Conservation (phyloP, 2,797 vertebrate genomes). For the Toxotes lorentzi region DNA sequence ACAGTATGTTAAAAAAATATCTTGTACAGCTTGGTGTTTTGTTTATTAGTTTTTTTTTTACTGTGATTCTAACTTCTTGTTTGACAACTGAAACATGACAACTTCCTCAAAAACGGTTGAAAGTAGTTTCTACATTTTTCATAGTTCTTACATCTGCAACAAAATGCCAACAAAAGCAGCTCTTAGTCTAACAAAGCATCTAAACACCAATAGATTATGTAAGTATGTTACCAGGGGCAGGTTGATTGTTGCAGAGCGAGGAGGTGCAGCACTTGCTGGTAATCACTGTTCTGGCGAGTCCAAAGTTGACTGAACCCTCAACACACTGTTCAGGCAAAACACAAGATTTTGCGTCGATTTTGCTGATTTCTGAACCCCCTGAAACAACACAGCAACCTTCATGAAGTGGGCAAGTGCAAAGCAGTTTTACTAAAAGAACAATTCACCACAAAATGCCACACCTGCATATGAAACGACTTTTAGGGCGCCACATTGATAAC, state of each 20-base stretch:
- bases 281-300: background rate
- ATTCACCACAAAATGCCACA: constrained; percentile 7
- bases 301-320: constrained; percentile 55
- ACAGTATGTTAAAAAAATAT: background rate
- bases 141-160: background rate
- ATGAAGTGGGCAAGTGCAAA: background rate
- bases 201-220: background rate
- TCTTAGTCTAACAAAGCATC: background rate
- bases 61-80: too few relatives aligned
- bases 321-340: constrained; percentile 20
- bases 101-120: too few relatives aligned
- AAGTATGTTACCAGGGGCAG: constrained; percentile 55
- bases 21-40: too few relatives aligned
- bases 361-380: background rate
- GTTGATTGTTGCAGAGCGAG: constrained; percentile 58
- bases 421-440: background rate
- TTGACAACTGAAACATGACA: background rate
- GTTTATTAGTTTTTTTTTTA: too few relatives aligned
- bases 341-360: constrained; percentile 24
- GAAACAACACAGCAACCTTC: background rate
- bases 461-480: background rate
- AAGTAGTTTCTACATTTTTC: background rate
- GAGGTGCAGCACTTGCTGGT: constrained; percentile 62
- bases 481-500: background rate
- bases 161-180: background rate